These are phyloP conservation scores for Lerista edwardsae DNA, from an alignment of 2,797 vertebrate genomes.

Conservation along the genomic window DNA sequence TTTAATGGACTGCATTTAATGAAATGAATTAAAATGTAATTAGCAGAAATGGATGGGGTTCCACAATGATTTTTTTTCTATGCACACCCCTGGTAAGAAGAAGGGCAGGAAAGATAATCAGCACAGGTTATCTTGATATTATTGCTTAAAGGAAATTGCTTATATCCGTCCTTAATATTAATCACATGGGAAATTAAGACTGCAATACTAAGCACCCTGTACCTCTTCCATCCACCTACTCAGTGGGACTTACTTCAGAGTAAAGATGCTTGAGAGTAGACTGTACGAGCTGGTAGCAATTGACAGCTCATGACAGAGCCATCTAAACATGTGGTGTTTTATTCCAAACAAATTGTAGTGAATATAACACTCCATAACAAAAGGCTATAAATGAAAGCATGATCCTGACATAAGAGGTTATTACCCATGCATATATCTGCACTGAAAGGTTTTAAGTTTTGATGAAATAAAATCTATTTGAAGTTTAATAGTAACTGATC, in stretches of 20 bases:
- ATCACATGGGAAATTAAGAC: not conserved
- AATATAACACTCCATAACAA: not conserved
- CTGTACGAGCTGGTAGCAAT: not conserved
- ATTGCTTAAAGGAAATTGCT: not conserved
- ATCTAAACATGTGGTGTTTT: not conserved
- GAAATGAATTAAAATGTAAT: too few species aligned
- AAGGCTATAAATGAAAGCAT: too few species aligned
- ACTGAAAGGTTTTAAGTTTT: not conserved
- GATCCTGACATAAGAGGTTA: not conserved
- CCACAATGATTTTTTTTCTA: too few species aligned
- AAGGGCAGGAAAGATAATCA: not conserved
- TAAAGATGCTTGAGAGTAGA: not conserved
- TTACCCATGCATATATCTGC: not conserved
- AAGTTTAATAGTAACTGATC: constrained; percentile 48
- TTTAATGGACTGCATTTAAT: not conserved
- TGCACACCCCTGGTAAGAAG: not conserved
- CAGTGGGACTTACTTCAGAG: not conserved
- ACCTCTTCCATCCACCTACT: too few species aligned
- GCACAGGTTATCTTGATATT: not conserved
- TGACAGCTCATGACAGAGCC: not conserved
- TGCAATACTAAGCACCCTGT: not conserved
- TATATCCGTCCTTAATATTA: not conserved
- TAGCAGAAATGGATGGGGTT: too few species aligned
- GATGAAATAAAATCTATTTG: constrained; percentile 33
- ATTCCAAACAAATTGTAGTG: not conserved